phyloP scores from a whole-genome alignment of 2,888 invertebrate species.

The Melangyna quadrimaculata region DNA sequence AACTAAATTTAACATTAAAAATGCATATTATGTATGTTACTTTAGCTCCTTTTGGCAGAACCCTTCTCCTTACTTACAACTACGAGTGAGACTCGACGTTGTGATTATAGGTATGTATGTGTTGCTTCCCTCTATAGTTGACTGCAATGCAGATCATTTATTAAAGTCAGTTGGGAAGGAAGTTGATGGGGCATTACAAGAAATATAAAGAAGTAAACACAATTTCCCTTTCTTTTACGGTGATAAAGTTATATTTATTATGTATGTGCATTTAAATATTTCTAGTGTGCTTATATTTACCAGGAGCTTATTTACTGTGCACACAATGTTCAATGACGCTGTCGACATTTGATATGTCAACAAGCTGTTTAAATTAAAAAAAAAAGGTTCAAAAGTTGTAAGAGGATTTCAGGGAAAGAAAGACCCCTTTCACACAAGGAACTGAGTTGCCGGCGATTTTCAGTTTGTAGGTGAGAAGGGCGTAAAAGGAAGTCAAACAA shows the following conservation, averaged over 20 bases:
- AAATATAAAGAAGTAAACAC: background rate
- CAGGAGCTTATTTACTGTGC: constrained; percentile 18
- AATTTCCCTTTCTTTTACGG: background rate
- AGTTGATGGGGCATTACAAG: constrained; percentile 38
- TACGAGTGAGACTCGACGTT: background rate
- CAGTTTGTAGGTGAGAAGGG: too few species aligned
- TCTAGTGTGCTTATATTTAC: constrained; percentile 40
- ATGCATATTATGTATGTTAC: constrained; percentile 22
- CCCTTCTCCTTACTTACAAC: background rate
- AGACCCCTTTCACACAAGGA: too few species aligned
- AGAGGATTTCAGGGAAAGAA: too few species aligned
- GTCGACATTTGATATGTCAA: constrained; percentile 1
- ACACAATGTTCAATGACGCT: constrained; percentile 41
- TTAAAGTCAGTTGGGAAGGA: constrained; percentile 41
- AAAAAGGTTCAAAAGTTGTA: background rate
- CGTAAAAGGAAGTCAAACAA: too few species aligned
- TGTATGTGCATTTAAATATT: background rate
- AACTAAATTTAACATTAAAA: constrained; percentile 30
- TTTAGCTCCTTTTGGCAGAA: background rate
- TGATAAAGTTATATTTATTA: constrained; percentile 42
- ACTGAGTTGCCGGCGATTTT: too few species aligned
- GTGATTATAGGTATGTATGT: too few species aligned
- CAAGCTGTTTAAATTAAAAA: background rate
- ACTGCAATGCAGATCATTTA: constrained; percentile 60
- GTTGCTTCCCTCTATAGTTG: background rate